These are phyloP conservation scores for Gallinago undulata DNA, from an alignment of 2,113 vertebrate genomes.

Conservation along the genomic window DNA sequence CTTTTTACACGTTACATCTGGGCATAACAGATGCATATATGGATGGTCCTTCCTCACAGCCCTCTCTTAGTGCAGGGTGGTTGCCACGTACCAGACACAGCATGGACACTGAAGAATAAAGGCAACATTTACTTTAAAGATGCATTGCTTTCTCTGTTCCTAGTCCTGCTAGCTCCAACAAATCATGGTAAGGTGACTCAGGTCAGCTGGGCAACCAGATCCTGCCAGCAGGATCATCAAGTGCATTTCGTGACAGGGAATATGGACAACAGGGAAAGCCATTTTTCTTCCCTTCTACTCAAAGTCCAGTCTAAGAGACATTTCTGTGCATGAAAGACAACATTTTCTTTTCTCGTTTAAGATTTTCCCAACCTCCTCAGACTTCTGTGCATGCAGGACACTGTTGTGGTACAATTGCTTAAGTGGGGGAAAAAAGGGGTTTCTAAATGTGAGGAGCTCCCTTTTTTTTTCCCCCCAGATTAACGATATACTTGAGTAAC, in stretches of 20 bases:
- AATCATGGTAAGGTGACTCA: too few species aligned
- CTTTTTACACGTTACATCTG: background rate
- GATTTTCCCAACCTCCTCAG: background rate
- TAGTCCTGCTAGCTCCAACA: background rate
- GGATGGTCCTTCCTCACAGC: background rate
- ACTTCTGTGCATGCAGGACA: background rate
- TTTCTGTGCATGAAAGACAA: background rate
- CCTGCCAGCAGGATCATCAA: background rate
- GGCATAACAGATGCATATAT: accelerated
- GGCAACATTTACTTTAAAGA: background rate
- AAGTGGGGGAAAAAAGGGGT: accelerated
- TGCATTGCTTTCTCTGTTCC: background rate
- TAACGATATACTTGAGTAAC: background rate
- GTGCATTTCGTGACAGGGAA: background rate
- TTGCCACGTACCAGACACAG: background rate
- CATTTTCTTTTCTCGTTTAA: background rate
- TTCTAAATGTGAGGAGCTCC: background rate
- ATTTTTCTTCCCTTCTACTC: background rate
- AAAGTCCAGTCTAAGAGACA: background rate
- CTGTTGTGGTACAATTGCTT: accelerated
- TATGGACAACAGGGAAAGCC: background rate
- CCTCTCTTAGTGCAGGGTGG: background rate
- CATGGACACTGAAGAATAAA: background rate
- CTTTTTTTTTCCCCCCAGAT: background rate
- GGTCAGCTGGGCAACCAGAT: accelerated